Base-by-base conservation (phyloP, 2,888 invertebrate genomes). In the Leptinotarsa rubiginosa region DNA sequence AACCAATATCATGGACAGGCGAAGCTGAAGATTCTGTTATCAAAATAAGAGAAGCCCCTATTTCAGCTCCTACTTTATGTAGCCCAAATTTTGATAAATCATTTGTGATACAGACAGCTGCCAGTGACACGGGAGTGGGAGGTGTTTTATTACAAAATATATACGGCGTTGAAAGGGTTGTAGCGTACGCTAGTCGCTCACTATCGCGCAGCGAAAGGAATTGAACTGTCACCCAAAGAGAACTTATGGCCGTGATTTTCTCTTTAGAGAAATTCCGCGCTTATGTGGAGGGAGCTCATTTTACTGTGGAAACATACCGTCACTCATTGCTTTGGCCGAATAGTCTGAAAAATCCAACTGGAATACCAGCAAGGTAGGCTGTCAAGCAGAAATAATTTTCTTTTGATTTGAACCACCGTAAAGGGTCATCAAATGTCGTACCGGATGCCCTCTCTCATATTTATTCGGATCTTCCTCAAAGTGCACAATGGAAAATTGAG, bases 271-370 rank as follows among this genome's bases (percentile, higher is more conserved):
- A 79, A 52, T 81, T 83, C 73, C 64, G 81, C 18, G 71, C 75
- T n/a, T 83, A 82, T 77, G 67, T 82, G 12, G 80, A 83, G 66
- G 82, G 81, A 1, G 76, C 77, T 13, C 66, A 64, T 3, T 80
- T 80, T 69, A 75, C 74, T 0, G 72, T 81, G 15, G 65, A 78
- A 49, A 78, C 83, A 1, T 83, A 84, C 73, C 81, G 83, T 59
- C 72, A 75, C n/a, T 80, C 81, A 5, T 69, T 85, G 0, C 69
- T 78, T 50, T 83, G 82, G 81, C 72, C 84, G 0, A 72, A 81
- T 76, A 73, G 70, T 5, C 72, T 83, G 65, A 80, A 81, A 54
- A 81, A 82, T 22, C 78, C 83, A 0, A 79, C 78, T 59, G 85
- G 82, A 1, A 54, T 82, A 20, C 49, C 85, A 25, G 82, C 83